Evolutionary conservation across 2,797 vertebrate species (phyloP), one percentile per base, ranked within the genome.

Genomic region (Lithobates sylvaticus): DNA sequence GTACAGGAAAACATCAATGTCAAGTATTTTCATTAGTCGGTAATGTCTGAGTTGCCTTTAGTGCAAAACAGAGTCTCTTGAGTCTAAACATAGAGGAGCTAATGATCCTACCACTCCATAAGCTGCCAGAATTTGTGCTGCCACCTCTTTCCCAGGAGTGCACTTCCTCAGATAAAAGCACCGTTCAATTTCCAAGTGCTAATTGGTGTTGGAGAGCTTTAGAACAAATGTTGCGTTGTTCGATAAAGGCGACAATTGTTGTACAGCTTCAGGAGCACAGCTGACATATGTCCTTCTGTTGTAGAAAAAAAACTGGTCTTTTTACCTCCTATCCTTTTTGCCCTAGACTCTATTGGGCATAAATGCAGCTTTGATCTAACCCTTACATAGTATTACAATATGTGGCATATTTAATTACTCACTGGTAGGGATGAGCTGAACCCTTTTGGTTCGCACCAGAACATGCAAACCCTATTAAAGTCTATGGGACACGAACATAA

Each of bases 11-110:
- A 54, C 71, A 76, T 80, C 73, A 64, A 61, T 81, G 78, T 54
- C 70, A 76, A 75, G 64, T 15, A 67, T 18, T 27, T 86, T 64
- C 79, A 81, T 81, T 86, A 76, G 81, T 82, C 29, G 27, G 64
- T 70, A 81, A 77, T 78, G 68, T 86, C 68, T 76, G 34, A 50
- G 74, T 78, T 83, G 27, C 65, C 74, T 83, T 72, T 27, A 72
- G 64, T 44, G 27, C n/a, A 70, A 83, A 76, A 23, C 2, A 54
- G 34, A 34, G 50, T 50, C 73, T 61, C 79, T 21, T 32, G 79
- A 65, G 79, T 82, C 67, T 36, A 54, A 34, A 61, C 36, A 67
- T 13, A 86, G 74, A 58, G 36, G 73, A 86, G 26, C 68, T 32
- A 39, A 50, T 21, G 50, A 67, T 65, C 65, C 26, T 39, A 27